A percentile compares a stretch with the other conserved stretches of the same genome.
Conservation (phyloP, 2,797 vertebrate species). For the Pseudochirops cupreus region DNA sequence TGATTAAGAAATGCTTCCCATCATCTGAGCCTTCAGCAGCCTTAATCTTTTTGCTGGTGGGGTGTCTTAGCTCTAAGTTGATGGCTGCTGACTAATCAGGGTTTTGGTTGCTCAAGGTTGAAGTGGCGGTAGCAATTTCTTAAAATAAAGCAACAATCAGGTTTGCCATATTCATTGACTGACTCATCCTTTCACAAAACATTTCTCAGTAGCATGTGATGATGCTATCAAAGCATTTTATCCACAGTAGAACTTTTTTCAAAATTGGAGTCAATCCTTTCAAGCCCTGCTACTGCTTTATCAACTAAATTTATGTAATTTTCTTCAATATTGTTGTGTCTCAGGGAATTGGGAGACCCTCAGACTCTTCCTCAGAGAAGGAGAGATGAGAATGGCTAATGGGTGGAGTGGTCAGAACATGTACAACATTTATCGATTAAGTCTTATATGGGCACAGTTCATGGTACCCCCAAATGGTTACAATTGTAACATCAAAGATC, state of each 20-base stretch:
- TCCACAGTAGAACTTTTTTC: not conserved
- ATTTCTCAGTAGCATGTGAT: not conserved
- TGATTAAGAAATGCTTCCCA: not conserved
- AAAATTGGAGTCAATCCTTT: not conserved
- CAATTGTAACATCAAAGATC: not conserved
- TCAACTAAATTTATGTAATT: no score
- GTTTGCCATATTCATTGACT: not conserved
- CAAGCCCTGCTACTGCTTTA: no score
- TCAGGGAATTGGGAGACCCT: no score
- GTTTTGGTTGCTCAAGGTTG: not conserved
- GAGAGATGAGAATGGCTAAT: not conserved
- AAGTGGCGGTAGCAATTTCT: not conserved
- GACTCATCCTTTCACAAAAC: not conserved
- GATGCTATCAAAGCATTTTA: not conserved
- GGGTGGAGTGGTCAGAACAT: not conserved
- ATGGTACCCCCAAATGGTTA: not conserved
- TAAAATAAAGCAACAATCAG: not conserved
- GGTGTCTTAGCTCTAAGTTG: not conserved
- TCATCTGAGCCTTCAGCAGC: not conserved
- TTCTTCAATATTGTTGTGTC: no score
- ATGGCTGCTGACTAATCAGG: not conserved
- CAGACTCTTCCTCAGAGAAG: no score
- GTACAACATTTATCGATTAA: not conserved
- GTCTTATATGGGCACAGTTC: not conserved
- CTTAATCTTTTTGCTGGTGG: not conserved